Percentiles rank a stretch among this genome's conserved stretches.
Conservation (phyloP, 2,888 invertebrate genomes). For the Trachelus stipa region DNA sequence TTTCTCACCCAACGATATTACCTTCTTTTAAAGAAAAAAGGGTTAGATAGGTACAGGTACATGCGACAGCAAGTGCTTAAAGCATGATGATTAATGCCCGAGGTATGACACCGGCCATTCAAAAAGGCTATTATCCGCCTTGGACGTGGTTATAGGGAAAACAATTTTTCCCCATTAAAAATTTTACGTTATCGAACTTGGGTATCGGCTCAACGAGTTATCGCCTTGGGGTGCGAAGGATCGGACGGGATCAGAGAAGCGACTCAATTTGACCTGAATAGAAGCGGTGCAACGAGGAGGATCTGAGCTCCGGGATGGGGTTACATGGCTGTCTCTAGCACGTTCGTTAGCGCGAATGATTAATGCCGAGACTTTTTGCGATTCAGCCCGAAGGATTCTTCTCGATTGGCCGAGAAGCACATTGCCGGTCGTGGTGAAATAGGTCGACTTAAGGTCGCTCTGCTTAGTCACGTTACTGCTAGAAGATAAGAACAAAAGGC, state of each 20-base stretch:
- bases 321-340: background rate
- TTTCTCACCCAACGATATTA: background rate
- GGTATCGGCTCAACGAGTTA: background rate
- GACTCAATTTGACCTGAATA: background rate
- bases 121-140: background rate
- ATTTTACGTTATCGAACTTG: conserved; percentile 9
- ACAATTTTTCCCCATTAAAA: conserved; percentile 27
- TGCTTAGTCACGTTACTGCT: background rate
- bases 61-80: background rate
- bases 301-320: background rate
- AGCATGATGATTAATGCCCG: background rate
- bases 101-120: background rate
- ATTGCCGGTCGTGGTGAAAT: background rate
- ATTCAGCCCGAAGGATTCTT: conserved; percentile 18
- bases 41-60: background rate
- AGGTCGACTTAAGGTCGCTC: background rate
- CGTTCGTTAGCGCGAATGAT: conserved; percentile 23
- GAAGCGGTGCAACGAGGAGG: background rate
- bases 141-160: background rate
- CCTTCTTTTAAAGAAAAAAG: background rate
- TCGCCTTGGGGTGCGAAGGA: background rate
- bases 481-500: background rate
- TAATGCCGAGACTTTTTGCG: conserved; percentile 21
- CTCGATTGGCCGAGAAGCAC: background rate
- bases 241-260: background rate